Conservation (phyloP, 2,797 vertebrate species). For the Gymnothorax reevesii region DNA sequence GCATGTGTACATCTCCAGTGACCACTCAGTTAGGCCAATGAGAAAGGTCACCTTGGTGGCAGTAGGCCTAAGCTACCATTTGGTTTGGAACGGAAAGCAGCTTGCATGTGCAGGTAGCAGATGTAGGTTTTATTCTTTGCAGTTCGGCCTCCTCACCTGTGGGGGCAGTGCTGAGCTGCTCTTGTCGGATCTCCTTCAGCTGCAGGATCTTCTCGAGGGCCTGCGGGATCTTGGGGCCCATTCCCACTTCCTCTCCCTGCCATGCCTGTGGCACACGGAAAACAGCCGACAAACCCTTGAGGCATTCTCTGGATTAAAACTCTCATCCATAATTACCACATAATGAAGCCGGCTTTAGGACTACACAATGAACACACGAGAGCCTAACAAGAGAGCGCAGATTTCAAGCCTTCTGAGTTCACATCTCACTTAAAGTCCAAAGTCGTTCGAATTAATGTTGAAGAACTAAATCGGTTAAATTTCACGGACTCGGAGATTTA, state of each 20-base stretch:
- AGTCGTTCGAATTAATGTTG: too few relatives aligned
- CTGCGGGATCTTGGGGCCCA: slow-evolving; percentile 91
- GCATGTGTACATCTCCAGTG: neutral
- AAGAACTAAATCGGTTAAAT: too few relatives aligned
- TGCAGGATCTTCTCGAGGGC: slow-evolving; percentile 92
- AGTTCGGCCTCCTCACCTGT: slow-evolving; percentile 55
- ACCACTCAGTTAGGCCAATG: neutral
- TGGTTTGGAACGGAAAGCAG: too few relatives aligned
- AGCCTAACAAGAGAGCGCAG: too few relatives aligned
- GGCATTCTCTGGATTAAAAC: neutral
- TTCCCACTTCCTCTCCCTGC: slow-evolving; percentile 79
- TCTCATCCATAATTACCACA: too few relatives aligned
- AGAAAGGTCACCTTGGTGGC: neutral
- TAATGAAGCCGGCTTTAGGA: too few relatives aligned
- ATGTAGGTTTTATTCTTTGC: neutral
- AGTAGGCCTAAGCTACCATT: neutral
- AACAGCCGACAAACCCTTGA: neutral
- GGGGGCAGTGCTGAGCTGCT: slow-evolving; percentile 76
- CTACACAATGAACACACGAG: too few relatives aligned
- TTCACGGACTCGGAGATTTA: too few relatives aligned
- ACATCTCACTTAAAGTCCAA: too few relatives aligned
- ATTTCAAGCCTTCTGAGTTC: too few relatives aligned
- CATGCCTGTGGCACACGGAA: slow-evolving; percentile 52
- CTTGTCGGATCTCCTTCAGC: slow-evolving; percentile 91
- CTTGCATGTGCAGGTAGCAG: neutral